Conservation (phyloP, 1,140 invertebrate species). For the Temnothorax curvispinosus region DNA sequence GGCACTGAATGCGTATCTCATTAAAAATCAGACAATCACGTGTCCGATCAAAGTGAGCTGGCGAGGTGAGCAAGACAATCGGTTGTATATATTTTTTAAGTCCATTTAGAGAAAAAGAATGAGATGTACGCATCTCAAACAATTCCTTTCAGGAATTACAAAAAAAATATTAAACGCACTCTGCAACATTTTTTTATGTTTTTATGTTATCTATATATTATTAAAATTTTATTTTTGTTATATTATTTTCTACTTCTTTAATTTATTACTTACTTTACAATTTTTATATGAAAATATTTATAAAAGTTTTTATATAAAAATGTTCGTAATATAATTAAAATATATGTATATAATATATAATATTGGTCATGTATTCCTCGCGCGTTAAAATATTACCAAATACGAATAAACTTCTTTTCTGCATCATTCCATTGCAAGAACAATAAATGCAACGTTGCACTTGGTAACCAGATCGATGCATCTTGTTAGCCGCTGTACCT, state of each 20-base stretch:
- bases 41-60: conserved; percentile 95
- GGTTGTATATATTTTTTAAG: not conserved
- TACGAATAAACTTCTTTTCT: not conserved
- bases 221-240: not conserved
- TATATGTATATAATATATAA: not conserved
- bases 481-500: not conserved
- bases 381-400: not conserved
- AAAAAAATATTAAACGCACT: conserved; percentile 3
- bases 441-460: not conserved
- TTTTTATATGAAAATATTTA: not conserved
- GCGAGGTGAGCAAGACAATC: conserved; percentile 90
- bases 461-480: not conserved
- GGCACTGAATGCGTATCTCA: conserved; percentile 96
- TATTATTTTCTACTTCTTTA: not conserved
- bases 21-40: conserved; percentile 94
- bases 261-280: not conserved
- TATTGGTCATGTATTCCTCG: not conserved
- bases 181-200: not conserved
- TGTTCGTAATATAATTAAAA: not conserved
- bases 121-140: not conserved
- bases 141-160: not conserved
- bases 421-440: not conserved
- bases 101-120: not conserved
- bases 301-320: no score
- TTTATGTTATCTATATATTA: not conserved